Evolutionary conservation across 2,113 vertebrate species (phyloP).

Genomic region (Phrynosoma blainvillii): DNA sequence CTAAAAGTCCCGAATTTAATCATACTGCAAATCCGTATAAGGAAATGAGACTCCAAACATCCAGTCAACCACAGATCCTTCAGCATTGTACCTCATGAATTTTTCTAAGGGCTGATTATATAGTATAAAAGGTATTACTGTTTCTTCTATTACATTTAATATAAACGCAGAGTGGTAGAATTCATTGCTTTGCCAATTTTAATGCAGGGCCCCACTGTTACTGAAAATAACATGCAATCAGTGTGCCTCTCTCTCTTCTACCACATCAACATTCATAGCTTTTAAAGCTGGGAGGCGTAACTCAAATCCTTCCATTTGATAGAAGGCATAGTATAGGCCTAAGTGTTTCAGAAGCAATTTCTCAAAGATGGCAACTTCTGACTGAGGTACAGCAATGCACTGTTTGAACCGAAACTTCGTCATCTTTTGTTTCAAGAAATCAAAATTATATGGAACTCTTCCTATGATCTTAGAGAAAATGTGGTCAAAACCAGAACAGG

Average conservation of each 20-base stretch:
- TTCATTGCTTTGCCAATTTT: constrained; percentile 16
- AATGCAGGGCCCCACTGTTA: constrained; percentile 5
- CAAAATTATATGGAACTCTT: not conserved
- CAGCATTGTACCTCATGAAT: not conserved
- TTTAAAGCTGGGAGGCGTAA: constrained; percentile 14
- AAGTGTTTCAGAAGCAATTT: constrained; percentile 18
- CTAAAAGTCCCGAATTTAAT: not conserved
- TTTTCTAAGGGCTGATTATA: not conserved
- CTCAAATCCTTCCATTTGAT: constrained; percentile 22
- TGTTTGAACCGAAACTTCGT: not conserved
- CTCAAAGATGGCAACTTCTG: not conserved
- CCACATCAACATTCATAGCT: constrained; percentile 29
- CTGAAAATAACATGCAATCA: constrained; percentile 23
- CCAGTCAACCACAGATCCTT: not conserved
- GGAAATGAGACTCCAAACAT: not conserved
- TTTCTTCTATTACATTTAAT: constrained; percentile 14
- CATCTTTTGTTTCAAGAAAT: not conserved
- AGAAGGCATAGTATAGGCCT: not conserved
- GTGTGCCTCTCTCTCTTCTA: not conserved
- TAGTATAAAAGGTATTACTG: not conserved
- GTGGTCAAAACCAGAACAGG: not conserved
- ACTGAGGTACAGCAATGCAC: not conserved
- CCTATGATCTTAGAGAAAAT: not conserved
- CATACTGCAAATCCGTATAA: not conserved
- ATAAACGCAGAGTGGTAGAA: not conserved